Evolutionary conservation across 2,113 vertebrate species (phyloP).

Genomic region (Onychostruthus taczanowskii): DNA sequence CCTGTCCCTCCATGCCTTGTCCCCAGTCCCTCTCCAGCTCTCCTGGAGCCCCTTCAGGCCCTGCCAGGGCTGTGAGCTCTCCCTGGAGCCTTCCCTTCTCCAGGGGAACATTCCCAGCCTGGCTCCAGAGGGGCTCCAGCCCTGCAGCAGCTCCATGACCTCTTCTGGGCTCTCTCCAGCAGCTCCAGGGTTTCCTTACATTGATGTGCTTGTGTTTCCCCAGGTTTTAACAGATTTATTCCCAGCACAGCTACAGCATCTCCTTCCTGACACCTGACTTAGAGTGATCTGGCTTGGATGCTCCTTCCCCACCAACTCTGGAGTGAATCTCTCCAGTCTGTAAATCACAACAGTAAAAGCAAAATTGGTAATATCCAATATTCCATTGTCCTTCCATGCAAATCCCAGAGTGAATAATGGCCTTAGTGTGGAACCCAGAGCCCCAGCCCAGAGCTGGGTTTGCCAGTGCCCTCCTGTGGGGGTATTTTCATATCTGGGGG

Average conservation of each 20-base stretch:
- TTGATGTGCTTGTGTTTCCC: not conserved
- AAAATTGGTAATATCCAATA: not conserved
- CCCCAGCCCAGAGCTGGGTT: rapidly evolving
- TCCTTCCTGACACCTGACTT: not conserved
- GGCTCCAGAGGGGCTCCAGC: not conserved
- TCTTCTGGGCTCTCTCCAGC: not conserved
- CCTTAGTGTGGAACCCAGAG: not conserved
- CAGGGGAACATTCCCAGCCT: not conserved
- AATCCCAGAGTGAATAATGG: rapidly evolving
- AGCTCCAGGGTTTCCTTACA: not conserved
- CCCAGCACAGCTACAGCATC: not conserved
- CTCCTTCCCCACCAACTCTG: not conserved
- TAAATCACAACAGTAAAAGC: rapidly evolving
- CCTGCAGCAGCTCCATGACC: rapidly evolving
- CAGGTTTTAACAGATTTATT: not conserved
- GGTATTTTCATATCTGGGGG: not conserved
- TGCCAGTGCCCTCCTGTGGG: not conserved
- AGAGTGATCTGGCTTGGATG: not conserved
- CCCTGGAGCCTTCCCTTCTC: not conserved
- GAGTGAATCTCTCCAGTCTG: too few species aligned
- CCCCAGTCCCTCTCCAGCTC: not conserved
- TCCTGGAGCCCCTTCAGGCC: not conserved
- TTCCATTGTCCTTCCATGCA: rapidly evolving
- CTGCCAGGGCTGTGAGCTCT: not conserved
- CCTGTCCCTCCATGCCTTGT: not conserved